Evolutionary conservation across 2,113 vertebrate genomes (phyloP).

Genomic region (Gambusia holbrooki): DNA sequence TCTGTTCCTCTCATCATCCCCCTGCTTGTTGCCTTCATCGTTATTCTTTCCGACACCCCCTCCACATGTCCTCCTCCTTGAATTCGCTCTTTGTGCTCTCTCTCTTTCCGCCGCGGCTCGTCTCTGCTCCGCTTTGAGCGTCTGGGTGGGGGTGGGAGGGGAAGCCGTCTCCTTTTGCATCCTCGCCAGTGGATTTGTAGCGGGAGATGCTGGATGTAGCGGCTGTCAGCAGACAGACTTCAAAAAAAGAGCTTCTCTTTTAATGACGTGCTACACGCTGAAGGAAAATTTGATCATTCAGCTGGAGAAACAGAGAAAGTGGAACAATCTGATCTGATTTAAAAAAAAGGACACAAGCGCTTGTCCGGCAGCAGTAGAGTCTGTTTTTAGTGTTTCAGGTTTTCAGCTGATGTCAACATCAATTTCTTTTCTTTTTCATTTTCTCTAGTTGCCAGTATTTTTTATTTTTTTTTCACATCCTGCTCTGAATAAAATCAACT

Average conservation of each 20-base stretch:
- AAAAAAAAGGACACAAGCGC: neutral
- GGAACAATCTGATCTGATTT: constrained; percentile 46
- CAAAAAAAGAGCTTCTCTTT: constrained; percentile 41
- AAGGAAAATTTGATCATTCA: constrained; percentile 54
- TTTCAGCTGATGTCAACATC: neutral
- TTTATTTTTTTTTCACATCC: no score
- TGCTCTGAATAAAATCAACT: neutral
- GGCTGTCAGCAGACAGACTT: constrained; percentile 29
- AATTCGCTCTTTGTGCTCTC: constrained; percentile 54
- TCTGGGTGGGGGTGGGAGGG: neutral
- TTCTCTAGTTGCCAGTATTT: neutral
- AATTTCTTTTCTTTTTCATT: neutral
- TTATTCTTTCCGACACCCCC: constrained; percentile 40
- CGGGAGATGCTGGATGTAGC: constrained; percentile 14
- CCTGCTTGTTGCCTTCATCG: constrained; percentile 39
- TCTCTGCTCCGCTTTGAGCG: constrained; percentile 20
- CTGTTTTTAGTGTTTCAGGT: neutral
- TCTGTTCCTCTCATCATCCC: constrained; percentile 55
- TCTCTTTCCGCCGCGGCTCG: constrained; percentile 4
- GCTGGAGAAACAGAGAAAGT: constrained; percentile 22
- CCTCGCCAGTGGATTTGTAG: constrained; percentile 43
- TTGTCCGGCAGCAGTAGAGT: neutral
- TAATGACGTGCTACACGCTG: constrained; percentile 39
- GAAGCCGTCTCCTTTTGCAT: constrained; percentile 41
- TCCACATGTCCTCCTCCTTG: constrained; percentile 15